Base-by-base conservation (phyloP, 2,888 invertebrate genomes). In the Asteroscopus sphinx region DNA sequence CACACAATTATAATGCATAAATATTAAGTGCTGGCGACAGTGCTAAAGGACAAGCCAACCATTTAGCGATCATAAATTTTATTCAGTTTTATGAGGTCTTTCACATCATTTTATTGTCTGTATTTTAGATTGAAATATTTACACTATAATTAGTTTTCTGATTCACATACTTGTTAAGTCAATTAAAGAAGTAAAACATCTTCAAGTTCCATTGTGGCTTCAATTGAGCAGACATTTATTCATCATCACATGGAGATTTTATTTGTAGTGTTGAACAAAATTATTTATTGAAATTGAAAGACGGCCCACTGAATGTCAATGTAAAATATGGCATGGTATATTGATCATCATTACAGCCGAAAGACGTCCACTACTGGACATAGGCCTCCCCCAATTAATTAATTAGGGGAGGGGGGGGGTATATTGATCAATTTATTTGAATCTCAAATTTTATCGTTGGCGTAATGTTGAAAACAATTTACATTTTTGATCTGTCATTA, bases 51-150 rank as follows among this genome's bases (percentile, higher is more conserved):
- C 71, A 77, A 68, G 62, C 57, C 60, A 69, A 65, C 63, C 77
- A 75, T 79, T 81, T 73, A 74, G 63, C 67, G 68, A 62, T 53
- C 73, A 62, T 71, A 55, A 66, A 62, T 72, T 76, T 71, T 73
- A 71, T 72, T 73, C 36, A 62, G 61, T 63, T 74, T 77, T 71
- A 73, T 73, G 73, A 58, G 76, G 72, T 77, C 79, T 80, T 71
- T 80, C 79, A 76, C 74, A 62, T 66, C 45, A 49, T 75, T 75
- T 73, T 59, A 72, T 68, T 68, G 67, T 64, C 16, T 32, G 46
- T 62, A 56, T 70, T 71, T 68, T 52, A 64, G 57, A 49, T 52
- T 64, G 57, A 53, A 62, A 40, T 70, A 61, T 65, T 63, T 57
- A 51, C 48, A 48, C 49, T 67, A 60, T 72, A 62, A 67, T 64